These are phyloP conservation scores for Leptopilina boulardi DNA, from an alignment of 1,140 invertebrate genomes.

Conservation along the genomic window DNA sequence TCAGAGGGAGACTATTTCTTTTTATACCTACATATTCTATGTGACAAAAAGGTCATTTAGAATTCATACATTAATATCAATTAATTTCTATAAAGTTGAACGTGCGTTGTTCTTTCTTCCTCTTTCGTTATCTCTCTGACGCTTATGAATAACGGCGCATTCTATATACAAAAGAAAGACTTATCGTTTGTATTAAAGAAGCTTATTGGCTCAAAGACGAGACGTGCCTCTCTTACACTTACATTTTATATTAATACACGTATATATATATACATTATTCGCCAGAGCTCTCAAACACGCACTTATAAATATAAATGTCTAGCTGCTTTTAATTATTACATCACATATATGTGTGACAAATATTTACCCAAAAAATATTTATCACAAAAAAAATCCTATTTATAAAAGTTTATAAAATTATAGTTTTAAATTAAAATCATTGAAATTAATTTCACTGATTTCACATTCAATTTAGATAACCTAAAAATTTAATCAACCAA, in stretches of 20 bases:
- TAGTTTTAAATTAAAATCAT: neutral
- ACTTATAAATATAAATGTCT: neutral
- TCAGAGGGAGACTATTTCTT: neutral
- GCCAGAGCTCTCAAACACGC: too few species aligned
- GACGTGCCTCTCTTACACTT: neutral
- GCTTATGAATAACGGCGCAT: neutral
- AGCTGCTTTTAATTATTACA: neutral
- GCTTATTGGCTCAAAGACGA: neutral
- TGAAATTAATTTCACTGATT: too few species aligned
- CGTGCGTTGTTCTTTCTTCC: neutral
- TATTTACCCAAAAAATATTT: neutral
- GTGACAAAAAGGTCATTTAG: neutral
- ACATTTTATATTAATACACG: neutral
- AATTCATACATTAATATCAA: conserved; percentile 10
- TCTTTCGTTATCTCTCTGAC: neutral
- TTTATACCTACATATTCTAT: too few species aligned
- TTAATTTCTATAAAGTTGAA: conserved; percentile 23
- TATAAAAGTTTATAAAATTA: neutral
- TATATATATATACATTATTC: too few species aligned
- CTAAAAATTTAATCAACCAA: too few species aligned
- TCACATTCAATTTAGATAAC: too few species aligned
- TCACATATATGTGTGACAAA: neutral
- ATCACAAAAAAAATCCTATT: neutral
- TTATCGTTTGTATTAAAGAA: neutral
- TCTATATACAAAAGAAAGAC: neutral